Percentiles rank a stretch among this genome's conserved stretches.
Conservation (phyloP, 2,797 vertebrate species). For the Peromyscus attwateri region DNA sequence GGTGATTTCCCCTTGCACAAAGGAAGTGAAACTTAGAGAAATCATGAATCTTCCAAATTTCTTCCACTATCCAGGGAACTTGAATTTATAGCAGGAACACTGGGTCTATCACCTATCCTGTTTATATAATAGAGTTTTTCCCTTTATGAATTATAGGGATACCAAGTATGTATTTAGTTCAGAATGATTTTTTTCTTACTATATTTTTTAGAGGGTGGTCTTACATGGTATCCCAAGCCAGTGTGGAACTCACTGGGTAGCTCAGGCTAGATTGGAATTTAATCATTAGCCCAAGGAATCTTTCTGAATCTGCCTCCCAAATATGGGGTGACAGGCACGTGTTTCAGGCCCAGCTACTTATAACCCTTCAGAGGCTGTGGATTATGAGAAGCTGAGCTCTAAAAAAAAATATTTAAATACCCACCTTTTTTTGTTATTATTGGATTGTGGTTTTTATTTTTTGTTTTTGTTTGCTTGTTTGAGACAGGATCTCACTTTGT, state of each 20-base stretch:
- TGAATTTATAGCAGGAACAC: neutral
- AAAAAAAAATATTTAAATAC: neutral
- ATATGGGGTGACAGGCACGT: too few relatives aligned
- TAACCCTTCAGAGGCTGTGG: neutral
- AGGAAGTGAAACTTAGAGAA: neutral
- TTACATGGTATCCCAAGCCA: neutral
- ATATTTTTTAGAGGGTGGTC: neutral
- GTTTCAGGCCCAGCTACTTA: neutral
- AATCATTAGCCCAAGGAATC: neutral
- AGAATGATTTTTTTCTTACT: neutral
- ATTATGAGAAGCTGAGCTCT: neutral
- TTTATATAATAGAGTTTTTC: neutral
- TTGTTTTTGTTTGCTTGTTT: neutral
- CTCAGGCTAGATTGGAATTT: neutral
- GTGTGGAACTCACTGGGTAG: neutral
- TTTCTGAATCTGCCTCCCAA: neutral
- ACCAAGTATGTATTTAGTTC: neutral
- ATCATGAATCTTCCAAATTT: neutral
- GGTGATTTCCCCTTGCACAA: neutral
- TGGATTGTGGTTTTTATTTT: neutral
- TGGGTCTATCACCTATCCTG: neutral
- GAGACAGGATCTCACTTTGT: neutral
- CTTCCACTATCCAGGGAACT: neutral
- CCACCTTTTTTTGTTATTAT: neutral
- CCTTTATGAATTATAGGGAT: neutral